Base-by-base conservation (phyloP, 2,797 vertebrate genomes). In the Pogonophryne albipinna region DNA sequence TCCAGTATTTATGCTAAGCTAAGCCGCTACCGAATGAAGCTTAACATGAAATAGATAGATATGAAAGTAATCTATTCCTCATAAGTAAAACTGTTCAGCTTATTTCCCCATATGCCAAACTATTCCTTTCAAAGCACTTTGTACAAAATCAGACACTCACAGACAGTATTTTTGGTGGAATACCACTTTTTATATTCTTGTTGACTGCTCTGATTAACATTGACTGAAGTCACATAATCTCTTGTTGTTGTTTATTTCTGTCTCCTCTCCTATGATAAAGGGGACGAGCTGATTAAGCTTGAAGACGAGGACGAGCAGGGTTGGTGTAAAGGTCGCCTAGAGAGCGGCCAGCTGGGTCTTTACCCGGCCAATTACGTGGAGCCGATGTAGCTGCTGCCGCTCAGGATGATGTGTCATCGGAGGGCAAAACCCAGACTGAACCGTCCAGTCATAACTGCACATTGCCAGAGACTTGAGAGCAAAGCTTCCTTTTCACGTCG, bases 291-390 rank as follows among this genome's bases (percentile, higher is more conserved):
- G 86, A 97, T 92, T 57, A 99, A 98, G 90, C 96, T 99, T n/a
- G 98, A 97, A 66, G 98, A 99, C 13, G 97, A 99, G 89, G 98
- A 99, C 0, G 97, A 97, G 41, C 98, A 99, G 93, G 98, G 98
- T 47, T 99, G 98, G 98, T 99, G 98, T 93, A 98, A 97, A 94
- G 98, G 98, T 86, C 96, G 97, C 66, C 95, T 99, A 84, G 96
- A 97, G 93, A 97, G 75, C 76, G 98, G 98, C 76, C 94, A 96
- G 91, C 91, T 97, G 67, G 98, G 98, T 89, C 95, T 99, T 73
- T 99, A 98, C 87, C 98, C 98, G 0, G 98, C 97, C 91, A 99
- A 99, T 93, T 99, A 99, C 0, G 97, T 99, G 77, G 97, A 98
- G 93, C 89, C 93, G 60, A 94, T 99, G 90, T 98, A 97, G 85